These are phyloP conservation scores for Himalopsyche tibetana DNA, from an alignment of 2,888 invertebrate genomes.

Conservation along the genomic window DNA sequence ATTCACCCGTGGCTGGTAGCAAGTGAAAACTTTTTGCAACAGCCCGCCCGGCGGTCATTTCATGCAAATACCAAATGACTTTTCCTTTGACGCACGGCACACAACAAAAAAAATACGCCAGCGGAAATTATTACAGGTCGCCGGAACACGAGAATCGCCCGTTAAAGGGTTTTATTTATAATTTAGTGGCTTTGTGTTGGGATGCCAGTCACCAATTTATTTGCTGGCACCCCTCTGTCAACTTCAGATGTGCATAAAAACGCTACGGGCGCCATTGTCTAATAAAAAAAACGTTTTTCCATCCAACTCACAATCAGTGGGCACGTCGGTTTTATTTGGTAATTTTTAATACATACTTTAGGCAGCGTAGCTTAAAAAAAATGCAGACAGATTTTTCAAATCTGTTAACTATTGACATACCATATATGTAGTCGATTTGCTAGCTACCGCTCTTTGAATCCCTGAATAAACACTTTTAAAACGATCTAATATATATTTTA, in stretches of 20 bases:
- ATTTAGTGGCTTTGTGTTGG: constrained; percentile 47
- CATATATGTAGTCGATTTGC: too few relatives aligned
- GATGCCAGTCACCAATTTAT: constrained; percentile 56
- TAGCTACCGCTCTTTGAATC: too few relatives aligned
- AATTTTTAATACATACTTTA: background rate
- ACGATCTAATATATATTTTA: too few relatives aligned
- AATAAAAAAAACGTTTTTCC: constrained; percentile 26
- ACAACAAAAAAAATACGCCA: background rate
- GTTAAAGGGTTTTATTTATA: constrained; percentile 51
- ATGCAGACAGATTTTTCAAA: too few relatives aligned
- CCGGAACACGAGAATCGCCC: constrained; percentile 47
- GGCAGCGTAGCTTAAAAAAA: background rate
- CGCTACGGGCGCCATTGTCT: constrained; percentile 9
- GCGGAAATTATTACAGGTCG: constrained; percentile 48
- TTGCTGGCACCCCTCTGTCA: constrained; percentile 51
- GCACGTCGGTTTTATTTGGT: background rate
- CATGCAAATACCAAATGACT: constrained; percentile 38
- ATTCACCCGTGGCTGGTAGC: background rate
- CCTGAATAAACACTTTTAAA: too few relatives aligned
- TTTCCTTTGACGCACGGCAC: constrained; percentile 14
- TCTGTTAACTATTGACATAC: too few relatives aligned
- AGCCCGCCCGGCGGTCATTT: background rate
- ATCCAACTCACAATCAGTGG: constrained; percentile 5
- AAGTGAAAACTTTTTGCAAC: background rate
- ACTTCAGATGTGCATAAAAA: constrained; percentile 37